These are phyloP conservation scores for Chauna torquata DNA, from an alignment of 2,113 vertebrate genomes.

Conservation along the genomic window DNA sequence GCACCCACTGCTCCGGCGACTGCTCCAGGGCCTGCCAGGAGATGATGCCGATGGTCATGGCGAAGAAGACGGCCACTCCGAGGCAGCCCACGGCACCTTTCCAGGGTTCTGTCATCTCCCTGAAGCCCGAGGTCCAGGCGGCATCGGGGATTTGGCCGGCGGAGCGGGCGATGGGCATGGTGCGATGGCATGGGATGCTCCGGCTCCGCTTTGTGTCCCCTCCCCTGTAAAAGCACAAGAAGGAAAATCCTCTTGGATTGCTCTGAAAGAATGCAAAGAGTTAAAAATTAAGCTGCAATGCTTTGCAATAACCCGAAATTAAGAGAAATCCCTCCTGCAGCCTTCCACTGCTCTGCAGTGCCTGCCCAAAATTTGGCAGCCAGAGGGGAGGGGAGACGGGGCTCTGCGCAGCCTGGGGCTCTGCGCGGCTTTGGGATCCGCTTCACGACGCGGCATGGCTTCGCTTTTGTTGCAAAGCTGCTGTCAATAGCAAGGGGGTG, in stretches of 20 bases:
- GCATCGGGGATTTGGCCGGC: not conserved
- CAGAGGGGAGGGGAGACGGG: not conserved
- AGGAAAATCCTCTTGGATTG: not conserved
- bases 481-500: not conserved
- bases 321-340: not conserved
- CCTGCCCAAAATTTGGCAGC: too few species aligned
- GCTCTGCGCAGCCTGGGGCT: not conserved
- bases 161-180: not conserved
- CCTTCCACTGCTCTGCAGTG: not conserved
- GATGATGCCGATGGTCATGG: slow-evolving; percentile 94
- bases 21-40: slow-evolving; percentile 95
- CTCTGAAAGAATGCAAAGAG: not conserved
- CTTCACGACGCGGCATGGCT: rapidly evolving
- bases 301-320: rapidly evolving
- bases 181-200: not conserved
- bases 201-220: not conserved
- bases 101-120: slow-evolving; percentile 95
- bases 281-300: not conserved
- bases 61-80: slow-evolving; percentile 88
- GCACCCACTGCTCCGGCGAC: slow-evolving; percentile 90
- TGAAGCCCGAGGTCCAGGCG: slow-evolving; percentile 75
- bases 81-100: slow-evolving; percentile 89
- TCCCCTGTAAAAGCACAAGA: not conserved
- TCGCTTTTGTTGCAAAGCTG: not conserved
- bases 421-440: not conserved